Conservation (phyloP, 2,113 vertebrate genomes). For the Taxidea taxus region DNA sequence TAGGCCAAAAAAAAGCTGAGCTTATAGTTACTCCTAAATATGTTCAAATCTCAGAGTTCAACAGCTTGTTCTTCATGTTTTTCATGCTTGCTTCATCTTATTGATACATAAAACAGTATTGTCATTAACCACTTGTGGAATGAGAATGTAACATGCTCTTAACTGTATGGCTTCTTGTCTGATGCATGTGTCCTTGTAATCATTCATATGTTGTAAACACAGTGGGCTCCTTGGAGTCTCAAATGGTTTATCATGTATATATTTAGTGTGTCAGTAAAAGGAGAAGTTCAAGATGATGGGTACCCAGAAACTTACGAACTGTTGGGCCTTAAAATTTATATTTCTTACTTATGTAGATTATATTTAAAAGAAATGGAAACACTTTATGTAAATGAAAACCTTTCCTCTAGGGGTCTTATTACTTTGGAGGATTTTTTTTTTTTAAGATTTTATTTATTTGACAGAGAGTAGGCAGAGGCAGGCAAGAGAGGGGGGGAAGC, state of each 20-base stretch:
- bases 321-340: neutral
- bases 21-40: neutral
- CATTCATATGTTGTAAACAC: conserved; percentile 1
- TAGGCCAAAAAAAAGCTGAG: neutral
- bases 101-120: conserved; percentile 23
- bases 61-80: conserved; percentile 18
- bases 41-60: neutral
- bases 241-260: neutral
- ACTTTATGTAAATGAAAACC: neutral
- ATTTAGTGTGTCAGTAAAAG: neutral
- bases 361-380: conserved; percentile 21
- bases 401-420: neutral
- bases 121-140: conserved; percentile 65
- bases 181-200: conserved; percentile 69
- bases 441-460: too few relatives aligned
- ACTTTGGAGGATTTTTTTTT: conserved; percentile 40
- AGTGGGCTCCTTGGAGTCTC: neutral
- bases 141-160: conserved; percentile 62
- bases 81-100: conserved; percentile 65
- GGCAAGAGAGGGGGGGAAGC: too few relatives aligned
- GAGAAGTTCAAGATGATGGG: neutral
- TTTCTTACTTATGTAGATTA: neutral
- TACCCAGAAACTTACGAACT: neutral
- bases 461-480: too few relatives aligned
- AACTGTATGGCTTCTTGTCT: conserved; percentile 67